Percentiles rank a stretch among this genome's conserved stretches.
These are phyloP conservation scores for Corticium candelabrum DNA, from an alignment of 37 sponge, comb jelly and placozoan species.

Conservation along the genomic window DNA sequence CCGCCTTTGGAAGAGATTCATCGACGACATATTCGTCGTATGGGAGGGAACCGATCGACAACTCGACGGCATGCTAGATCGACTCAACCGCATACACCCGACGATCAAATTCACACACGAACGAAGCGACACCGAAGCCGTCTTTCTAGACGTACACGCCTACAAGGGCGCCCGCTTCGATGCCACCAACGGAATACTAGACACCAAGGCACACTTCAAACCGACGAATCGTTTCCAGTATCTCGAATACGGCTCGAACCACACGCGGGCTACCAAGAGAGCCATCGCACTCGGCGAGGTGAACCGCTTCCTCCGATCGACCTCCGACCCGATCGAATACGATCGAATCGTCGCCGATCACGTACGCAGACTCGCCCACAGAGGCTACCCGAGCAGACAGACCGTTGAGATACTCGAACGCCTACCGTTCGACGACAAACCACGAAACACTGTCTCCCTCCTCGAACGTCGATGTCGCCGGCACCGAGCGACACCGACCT, in stretches of 20 bases:
- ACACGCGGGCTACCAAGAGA: conserved; percentile 2
- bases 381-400: too few species aligned
- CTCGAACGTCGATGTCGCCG: too few species aligned
- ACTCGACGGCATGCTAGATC: background rate
- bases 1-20: conserved; percentile 15
- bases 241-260: background rate
- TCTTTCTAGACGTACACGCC: conserved; percentile 10
- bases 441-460: too few species aligned
- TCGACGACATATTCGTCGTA: conserved; percentile 17
- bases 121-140: background rate
- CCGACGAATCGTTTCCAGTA: conserved; percentile 10
- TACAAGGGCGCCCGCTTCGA: conserved; percentile 1
- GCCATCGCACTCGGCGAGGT: conserved; percentile 3
- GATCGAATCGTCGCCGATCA: too few species aligned
- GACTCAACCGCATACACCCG: conserved; percentile 1
- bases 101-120: conserved; percentile 16
- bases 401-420: too few species aligned
- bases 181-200: background rate
- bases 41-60: conserved; percentile 9
- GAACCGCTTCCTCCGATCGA: conserved; percentile 14
- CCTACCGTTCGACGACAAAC: too few species aligned
- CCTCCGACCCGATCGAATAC: too few species aligned
- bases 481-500: too few species aligned
- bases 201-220: conserved; percentile 12
- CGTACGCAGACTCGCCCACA: too few species aligned